Evolutionary conservation across 2,888 invertebrate species (phyloP), one percentile per base, ranked within the genome.

Genomic region (Ophonus ardosiacus): DNA sequence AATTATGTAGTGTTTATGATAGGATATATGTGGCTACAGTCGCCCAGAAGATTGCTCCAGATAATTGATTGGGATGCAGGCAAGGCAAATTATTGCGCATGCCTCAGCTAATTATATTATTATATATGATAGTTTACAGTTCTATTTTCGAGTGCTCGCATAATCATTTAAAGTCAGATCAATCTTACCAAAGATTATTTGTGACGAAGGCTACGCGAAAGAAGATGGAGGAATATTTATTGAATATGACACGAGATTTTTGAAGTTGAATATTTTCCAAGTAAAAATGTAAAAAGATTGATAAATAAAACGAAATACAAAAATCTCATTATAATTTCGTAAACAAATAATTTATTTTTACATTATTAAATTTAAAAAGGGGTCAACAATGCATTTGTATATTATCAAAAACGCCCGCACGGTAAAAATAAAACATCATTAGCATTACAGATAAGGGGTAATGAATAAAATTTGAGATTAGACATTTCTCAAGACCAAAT

Each of bases 1-100:
- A 91, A 90, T 91, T 91, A 91, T 89, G 89, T 89, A 88, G 87
- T 90, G 90, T 91, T 91, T 91, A 91, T 90, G 90, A 86, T 88
- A 87, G 88, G 61, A 56, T 85, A 71, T 61, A 85, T 74, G 61
- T 74, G 68, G 84, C 40, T 79, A 65, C 79, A 85, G 57, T 80
- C 21, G 84, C 13, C 84, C 84, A 85, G 57, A 43, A 7, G 21
- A 74, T 40, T 18, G 7, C 43, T 43, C 10, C 17, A 15, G 8
- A 17, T 43, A 74, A 74, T 43, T 74, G 71, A 74, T 7, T 43
- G 43, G 43, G 71, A 74, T 84, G 40, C 78, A 40, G 7, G 59
- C 31, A 5, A 31, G 31, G 31, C 79, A 56, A 79, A 79, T 85
- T 68, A 80, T 79, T 85, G 84, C 80, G 80, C 84, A 80, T 85